Evolutionary conservation across 2,888 invertebrate species (phyloP).

Genomic region (Heliothis peltigera): DNA sequence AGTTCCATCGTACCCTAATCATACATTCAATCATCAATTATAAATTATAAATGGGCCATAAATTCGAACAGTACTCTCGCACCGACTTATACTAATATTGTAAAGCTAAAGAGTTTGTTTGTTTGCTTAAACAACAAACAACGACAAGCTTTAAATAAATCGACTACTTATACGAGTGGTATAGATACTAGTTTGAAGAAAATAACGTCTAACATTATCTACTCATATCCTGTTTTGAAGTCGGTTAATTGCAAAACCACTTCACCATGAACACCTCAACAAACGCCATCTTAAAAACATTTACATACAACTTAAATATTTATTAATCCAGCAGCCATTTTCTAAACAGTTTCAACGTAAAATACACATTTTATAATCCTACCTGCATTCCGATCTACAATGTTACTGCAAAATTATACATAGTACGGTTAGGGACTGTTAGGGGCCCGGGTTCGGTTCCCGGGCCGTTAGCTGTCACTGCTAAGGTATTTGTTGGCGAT

Average conservation of each 20-base stretch:
- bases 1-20: too few relatives aligned
- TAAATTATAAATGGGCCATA: too few relatives aligned
- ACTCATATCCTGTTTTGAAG: too few relatives aligned
- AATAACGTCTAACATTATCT: too few relatives aligned
- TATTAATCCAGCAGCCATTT: not conserved
- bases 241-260: not conserved
- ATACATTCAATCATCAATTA: too few relatives aligned
- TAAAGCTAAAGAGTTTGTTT: too few relatives aligned
- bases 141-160: too few relatives aligned
- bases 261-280: not conserved
- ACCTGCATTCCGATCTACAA: constrained; percentile 40
- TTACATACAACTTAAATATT: not conserved
- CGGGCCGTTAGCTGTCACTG: constrained; percentile 62
- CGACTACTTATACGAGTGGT: too few relatives aligned
- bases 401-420: constrained; percentile 45
- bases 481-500: constrained; percentile 60
- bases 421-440: constrained; percentile 36
- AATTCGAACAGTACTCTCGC: too few relatives aligned
- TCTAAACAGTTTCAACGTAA: not conserved
- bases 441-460: constrained; percentile 56
- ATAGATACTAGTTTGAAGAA: too few relatives aligned
- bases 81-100: too few relatives aligned
- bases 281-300: not conserved
- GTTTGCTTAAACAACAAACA: too few relatives aligned
- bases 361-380: constrained; percentile 10